Evolutionary conservation across 2,113 vertebrate genomes (phyloP).

Genomic region (Halichoerus grypus): DNA sequence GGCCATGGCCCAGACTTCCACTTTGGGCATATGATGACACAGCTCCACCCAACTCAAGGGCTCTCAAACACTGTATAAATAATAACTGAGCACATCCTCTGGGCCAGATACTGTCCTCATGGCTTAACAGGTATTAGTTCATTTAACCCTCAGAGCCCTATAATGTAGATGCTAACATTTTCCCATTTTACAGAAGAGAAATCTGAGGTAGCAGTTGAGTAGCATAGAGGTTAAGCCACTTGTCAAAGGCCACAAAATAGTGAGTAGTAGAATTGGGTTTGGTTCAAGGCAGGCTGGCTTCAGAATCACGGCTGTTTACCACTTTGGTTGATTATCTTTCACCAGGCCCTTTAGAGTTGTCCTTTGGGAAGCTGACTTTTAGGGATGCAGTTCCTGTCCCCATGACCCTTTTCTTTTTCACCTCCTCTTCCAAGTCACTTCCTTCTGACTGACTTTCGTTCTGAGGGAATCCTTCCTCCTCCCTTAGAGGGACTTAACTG

Average conservation of each 20-base stretch:
- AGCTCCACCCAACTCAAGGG: neutral
- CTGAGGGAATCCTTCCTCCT: neutral
- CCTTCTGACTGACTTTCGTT: neutral
- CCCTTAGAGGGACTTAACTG: neutral
- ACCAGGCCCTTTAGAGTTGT: neutral
- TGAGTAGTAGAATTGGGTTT: neutral
- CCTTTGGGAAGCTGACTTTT: neutral
- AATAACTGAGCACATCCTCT: neutral
- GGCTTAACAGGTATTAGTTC: neutral
- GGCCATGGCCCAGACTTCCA: neutral
- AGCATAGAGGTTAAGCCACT: neutral
- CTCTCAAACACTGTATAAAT: neutral
- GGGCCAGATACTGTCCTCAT: neutral
- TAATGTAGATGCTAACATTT: neutral
- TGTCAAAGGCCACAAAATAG: neutral
- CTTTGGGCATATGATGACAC: neutral
- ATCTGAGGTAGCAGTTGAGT: neutral
- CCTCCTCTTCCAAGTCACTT: neutral
- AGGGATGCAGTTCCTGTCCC: neutral
- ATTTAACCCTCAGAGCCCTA: neutral
- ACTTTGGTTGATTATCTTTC: neutral
- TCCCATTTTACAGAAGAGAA: neutral
- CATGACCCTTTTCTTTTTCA: neutral
- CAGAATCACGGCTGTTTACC: neutral
- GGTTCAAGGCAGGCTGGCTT: neutral